A percentile compares a stretch with the other conserved stretches of the same genome.
phyloP scores from a whole-genome alignment of 2,797 vertebrate genomes.

The Chelon auratus region DNA sequence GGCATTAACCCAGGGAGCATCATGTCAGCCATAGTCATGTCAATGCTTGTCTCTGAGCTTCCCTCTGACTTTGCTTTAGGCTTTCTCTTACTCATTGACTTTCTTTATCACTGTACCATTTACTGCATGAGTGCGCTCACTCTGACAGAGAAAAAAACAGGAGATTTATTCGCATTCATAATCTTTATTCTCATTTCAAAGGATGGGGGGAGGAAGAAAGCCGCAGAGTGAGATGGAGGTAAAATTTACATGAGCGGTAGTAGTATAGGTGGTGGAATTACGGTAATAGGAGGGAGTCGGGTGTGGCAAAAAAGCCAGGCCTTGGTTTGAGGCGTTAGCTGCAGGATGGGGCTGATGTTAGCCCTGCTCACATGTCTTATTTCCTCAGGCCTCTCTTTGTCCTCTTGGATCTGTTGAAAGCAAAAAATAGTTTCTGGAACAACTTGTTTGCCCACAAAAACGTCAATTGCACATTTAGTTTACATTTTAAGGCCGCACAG shows the following conservation, averaged over 20 bases:
- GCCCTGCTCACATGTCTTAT: conserved; percentile 50
- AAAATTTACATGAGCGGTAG: background rate
- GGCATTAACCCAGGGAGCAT: conserved; percentile 39
- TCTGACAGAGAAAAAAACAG: background rate
- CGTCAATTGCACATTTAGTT: background rate
- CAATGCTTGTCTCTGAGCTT: conserved; percentile 58
- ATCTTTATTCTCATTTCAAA: background rate
- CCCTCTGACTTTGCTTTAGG: conserved; percentile 26
- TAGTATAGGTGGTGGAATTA: background rate
- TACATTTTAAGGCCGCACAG: background rate
- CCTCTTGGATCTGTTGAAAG: conserved; percentile 80
- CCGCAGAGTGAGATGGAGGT: background rate
- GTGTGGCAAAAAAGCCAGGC: conserved; percentile 8
- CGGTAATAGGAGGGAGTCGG: conserved; percentile 11
- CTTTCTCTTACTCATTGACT: background rate
- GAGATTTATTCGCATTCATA: conserved; percentile 64
- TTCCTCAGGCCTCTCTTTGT: conserved; percentile 85
- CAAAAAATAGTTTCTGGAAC: background rate
- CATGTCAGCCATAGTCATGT: conserved; percentile 55
- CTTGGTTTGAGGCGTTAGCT: conserved; percentile 4
- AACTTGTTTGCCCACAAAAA: conserved; percentile 20
- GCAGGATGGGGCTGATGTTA: background rate
- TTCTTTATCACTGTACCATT: background rate
- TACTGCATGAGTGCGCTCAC: background rate
- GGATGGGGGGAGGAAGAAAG: background rate